Evolutionary conservation across 2,113 vertebrate genomes (phyloP), one percentile per base, ranked within the genome.

Genomic region (Anoura caudifer): DNA sequence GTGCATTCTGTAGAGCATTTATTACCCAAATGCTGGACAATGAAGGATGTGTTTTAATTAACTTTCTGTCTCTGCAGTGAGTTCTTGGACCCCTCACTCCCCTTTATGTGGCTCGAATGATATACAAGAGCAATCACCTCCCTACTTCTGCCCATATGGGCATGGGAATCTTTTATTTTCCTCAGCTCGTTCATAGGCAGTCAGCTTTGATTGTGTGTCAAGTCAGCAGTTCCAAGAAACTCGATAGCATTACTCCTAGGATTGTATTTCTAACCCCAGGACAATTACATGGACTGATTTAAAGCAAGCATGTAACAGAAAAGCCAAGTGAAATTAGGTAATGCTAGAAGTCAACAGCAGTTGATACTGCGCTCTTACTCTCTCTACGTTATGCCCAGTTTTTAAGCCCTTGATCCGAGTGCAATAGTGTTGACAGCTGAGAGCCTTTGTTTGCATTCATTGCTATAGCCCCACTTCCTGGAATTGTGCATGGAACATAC

Each of bases 21-120:
- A 70, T 97, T 97, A 95, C 90, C 59, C 61, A 90, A 90, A 95
- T 87, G 92, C 20, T 50, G 61, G 95, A 95, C 92, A 93, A 94
- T 97, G 95, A 97, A 96, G 77, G 56, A 97, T 97, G 94, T 38
- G 5, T 97, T 98, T 97, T 97, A 97, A 97, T 98, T 96, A 97
- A 96, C 81, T 96, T 97, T 91, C 84, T 88, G 26, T 90, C 43
- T 97, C 95, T 96, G 94, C 56, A 38, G 54, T 89, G 94, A 92
- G 87, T 93, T 94, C 36, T 87, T 92, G 54, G 67, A 92, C 87
- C 94, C 87, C 33, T 95, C 47, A 50, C 56, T 88, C 87, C 72
- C 31, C 16, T 95, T 81, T 87, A 41, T 50, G 47, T 22, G 28
- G 70, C 76, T 84, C 13, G 6, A 65, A 90, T 97, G 97, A 97